Evolutionary conservation across 2,888 invertebrate species (phyloP), one percentile per base, ranked within the genome.

Genomic region (Agonopterix heracliana): DNA sequence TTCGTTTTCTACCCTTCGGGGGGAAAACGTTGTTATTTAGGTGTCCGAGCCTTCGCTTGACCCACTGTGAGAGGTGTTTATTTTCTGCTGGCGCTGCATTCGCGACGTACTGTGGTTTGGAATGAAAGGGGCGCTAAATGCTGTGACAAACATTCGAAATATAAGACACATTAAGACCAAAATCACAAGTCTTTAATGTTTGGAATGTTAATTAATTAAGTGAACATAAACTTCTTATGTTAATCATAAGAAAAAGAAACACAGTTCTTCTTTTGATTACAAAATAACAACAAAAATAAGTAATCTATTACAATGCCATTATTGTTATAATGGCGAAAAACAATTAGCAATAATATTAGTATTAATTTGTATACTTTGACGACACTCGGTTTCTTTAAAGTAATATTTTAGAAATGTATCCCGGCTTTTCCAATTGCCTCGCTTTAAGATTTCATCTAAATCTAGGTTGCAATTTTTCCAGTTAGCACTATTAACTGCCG

Each of bases 371-470:
- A n/a, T n/a, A 35, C 10, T 10, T 10, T 8, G 9, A 35, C 10
- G 9, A 35, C 35, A 2, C 10, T 41, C n/a, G 5, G 12, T 41
- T n/a, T 41, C 46, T 40, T 44, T 50, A 50, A 17, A 51, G 13
- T 51, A 51, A 42, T 48, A 35, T 11, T 45, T 47, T 1, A 47
- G 11, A 14, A 51, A 41, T 1, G 51, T 51, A 34, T 48, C 34
- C 17, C 17, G 41, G n/a, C 41, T 41, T 43, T 34, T 46, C 60
- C 62, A 62, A 44, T 62, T 60, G 4, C 56, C 62, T 34, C 51
- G 46, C 8, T 47, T 44, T 1, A 60, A 26, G 5, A 62, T 44
- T 13, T 60, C 56, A 7, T 57, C 60, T 7, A 60, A n/a, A 12
- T 47, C 26, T 0, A 49, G 34, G 9, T 48, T 45, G 13, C 50